Evolutionary conservation across 2,797 vertebrate genomes (phyloP).

Genomic region (Anguilla megastoma): DNA sequence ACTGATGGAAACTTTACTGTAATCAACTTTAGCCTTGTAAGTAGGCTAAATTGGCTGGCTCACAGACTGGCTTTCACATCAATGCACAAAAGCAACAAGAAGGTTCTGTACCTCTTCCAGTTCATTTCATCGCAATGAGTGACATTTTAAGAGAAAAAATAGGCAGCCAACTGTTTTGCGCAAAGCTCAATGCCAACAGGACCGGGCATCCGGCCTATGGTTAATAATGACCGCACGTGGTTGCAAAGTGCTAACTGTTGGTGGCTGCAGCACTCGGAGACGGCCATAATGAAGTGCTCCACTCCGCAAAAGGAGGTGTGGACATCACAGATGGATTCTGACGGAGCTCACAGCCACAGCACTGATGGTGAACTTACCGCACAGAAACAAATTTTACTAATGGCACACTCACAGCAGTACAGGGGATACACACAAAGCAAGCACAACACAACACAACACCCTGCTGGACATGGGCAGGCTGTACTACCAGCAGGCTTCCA

Average conservation of each 20-base stretch:
- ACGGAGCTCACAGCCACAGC: not conserved
- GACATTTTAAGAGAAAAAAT: not conserved
- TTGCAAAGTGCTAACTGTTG: not conserved
- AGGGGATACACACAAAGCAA: not conserved
- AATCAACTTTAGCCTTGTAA: not conserved
- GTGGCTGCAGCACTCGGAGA: not conserved
- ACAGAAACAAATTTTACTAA: not conserved
- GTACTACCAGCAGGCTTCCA: conserved; percentile 45
- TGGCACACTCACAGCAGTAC: not conserved
- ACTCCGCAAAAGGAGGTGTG: not conserved
- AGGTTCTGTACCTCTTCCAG: not conserved
- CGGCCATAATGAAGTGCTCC: not conserved
- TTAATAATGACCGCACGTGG: not conserved
- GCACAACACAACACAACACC: not conserved
- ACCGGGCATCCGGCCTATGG: not conserved
- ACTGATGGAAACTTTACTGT: not conserved
- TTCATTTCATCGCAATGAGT: not conserved
- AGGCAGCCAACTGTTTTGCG: not conserved
- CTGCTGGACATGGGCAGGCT: not conserved
- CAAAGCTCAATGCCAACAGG: not conserved
- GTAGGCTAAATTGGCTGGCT: not conserved
- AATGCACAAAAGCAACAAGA: not conserved
- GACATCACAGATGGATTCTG: not conserved
- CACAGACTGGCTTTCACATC: not conserved
- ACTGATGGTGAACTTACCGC: not conserved